Evolutionary conservation across 2,113 vertebrate species (phyloP).

Genomic region (Apteryx owenii): DNA sequence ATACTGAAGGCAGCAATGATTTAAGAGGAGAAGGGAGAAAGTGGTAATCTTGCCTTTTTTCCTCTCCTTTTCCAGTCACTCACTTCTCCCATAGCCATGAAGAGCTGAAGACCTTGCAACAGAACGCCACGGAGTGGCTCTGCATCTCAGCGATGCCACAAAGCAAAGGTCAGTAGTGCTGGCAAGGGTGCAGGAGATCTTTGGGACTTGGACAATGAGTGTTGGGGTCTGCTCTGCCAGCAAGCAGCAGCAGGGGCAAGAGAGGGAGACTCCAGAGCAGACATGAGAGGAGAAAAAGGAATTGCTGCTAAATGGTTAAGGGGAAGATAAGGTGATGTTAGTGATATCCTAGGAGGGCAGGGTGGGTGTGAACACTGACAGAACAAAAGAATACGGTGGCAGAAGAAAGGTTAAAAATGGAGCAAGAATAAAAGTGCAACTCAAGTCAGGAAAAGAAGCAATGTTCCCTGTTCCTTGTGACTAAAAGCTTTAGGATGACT

Average conservation of each 20-base stretch:
- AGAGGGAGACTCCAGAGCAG: not conserved
- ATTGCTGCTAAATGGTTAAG: not conserved
- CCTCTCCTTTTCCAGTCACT: not conserved
- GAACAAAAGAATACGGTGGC: accelerated
- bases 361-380: not conserved
- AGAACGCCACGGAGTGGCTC: not conserved
- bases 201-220: not conserved
- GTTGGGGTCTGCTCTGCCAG: not conserved
- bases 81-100: not conserved
- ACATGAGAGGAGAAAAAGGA: not conserved
- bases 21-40: not conserved
- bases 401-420: not conserved
- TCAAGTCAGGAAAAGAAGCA: not conserved
- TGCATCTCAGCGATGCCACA: accelerated
- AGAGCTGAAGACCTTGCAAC: not conserved
- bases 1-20: not conserved
- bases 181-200: not conserved
- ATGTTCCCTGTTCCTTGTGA: not conserved
- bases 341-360: not conserved
- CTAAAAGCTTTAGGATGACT: not conserved
- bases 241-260: not conserved
- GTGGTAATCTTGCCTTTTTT: not conserved
- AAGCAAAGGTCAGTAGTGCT: constrained; percentile 8
- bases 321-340: not conserved
- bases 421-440: not conserved